phyloP scores from a whole-genome alignment of 2,113 vertebrate species.

The Grallaria varia region DNA sequence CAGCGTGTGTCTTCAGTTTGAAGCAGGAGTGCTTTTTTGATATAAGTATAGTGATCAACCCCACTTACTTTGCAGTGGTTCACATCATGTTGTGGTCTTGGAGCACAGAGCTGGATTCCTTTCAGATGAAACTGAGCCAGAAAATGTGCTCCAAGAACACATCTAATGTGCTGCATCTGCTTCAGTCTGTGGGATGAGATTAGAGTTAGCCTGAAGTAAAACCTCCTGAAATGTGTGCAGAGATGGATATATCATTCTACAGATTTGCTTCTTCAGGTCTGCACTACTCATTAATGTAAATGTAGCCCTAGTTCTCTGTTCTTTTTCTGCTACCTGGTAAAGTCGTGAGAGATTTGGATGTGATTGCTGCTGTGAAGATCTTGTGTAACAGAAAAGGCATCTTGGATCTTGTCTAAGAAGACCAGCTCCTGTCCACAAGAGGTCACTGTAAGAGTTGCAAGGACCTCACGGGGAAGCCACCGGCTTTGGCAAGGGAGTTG shows the following conservation, averaged over 20 bases:
- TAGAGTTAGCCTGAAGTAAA: constrained; percentile 1
- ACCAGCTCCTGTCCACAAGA: neutral
- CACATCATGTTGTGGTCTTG: neutral
- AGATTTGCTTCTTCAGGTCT: neutral
- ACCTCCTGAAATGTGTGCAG: neutral
- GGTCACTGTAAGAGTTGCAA: neutral
- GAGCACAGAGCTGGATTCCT: constrained; percentile 26
- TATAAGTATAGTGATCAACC: neutral
- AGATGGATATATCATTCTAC: neutral
- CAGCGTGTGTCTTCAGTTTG: neutral
- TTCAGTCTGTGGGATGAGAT: neutral
- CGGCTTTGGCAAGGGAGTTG: neutral
- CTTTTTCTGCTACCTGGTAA: neutral
- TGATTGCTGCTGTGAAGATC: neutral
- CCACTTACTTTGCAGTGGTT: neutral
- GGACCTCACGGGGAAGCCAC: neutral
- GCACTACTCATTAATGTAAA: neutral
- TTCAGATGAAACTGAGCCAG: constrained; percentile 45
- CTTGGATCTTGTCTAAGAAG: neutral
- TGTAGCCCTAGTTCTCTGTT: neutral
- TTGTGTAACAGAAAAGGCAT: neutral
- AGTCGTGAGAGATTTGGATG: neutral
- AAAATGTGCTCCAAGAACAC: constrained; percentile 43
- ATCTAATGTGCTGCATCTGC: constrained; percentile 38
- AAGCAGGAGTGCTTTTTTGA: neutral